Evolutionary conservation across 2,888 invertebrate species (phyloP).

Genomic region (Dicyrtoma fusca): DNA sequence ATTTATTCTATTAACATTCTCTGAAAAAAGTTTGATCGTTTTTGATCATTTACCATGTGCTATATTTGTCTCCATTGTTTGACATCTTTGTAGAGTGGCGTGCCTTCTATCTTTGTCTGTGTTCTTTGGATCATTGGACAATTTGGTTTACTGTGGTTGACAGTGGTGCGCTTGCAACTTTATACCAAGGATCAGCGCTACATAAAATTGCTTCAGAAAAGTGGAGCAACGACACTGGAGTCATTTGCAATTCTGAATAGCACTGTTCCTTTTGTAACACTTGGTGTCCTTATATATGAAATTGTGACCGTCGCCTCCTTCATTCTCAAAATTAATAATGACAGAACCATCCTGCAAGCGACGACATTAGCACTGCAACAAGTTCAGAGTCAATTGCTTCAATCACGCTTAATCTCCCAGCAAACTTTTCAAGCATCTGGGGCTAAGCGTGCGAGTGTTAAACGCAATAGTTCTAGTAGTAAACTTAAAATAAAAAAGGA

Average conservation of each 20-base stretch:
- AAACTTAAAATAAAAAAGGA: no score
- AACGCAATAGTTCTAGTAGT: no score
- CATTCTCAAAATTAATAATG: constrained; percentile 20
- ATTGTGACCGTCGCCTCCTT: constrained; percentile 21
- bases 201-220: constrained; percentile 8
- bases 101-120: constrained; percentile 13
- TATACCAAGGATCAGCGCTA: neutral
- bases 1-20: no score
- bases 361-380: neutral
- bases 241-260: constrained; percentile 19
- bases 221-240: constrained; percentile 24
- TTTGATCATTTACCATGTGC: no score
- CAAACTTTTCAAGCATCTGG: no score
- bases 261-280: constrained; percentile 6
- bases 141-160: neutral
- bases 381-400: neutral
- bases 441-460: no score
- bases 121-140: constrained; percentile 16
- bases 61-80: no score
- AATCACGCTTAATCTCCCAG: no score
- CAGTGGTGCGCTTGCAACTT: neutral
- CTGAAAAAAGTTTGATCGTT: no score
- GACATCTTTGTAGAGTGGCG: constrained; percentile 9
- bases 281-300: constrained; percentile 9
- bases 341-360: neutral